phyloP scores from a whole-genome alignment of 1,140 invertebrate genomes.

The Drosophila takahashii region DNA sequence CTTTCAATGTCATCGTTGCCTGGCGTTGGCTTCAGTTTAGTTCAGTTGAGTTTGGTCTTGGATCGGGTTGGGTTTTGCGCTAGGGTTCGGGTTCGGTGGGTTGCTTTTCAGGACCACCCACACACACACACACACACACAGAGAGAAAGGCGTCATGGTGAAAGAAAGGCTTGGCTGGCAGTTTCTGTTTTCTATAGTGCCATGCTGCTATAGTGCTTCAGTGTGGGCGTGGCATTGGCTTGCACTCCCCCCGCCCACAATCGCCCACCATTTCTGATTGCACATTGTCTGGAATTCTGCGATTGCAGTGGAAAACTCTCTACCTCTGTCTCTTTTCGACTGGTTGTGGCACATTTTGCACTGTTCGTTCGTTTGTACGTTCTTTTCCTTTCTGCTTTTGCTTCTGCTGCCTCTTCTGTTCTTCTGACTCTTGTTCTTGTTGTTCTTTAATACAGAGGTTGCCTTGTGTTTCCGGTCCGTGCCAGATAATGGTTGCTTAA shows the following conservation, averaged over 20 bases:
- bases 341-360: slow-evolving; percentile 50
- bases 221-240: slow-evolving; percentile 45
- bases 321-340: slow-evolving; percentile 11
- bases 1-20: slow-evolving; percentile 71
- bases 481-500: slow-evolving; percentile 78
- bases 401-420: slow-evolving; percentile 17
- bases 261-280: slow-evolving; percentile 26
- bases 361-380: slow-evolving; percentile 7
- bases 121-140: slow-evolving; percentile 4
- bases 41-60: slow-evolving; percentile 19
- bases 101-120: slow-evolving; percentile 6
- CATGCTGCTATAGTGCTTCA: slow-evolving; percentile 10
- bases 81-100: background rate
- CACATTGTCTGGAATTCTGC: slow-evolving; percentile 46
- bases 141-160: slow-evolving; percentile 35
- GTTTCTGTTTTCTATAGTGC: slow-evolving; percentile 31
- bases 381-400: background rate
- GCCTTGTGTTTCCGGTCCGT: slow-evolving; percentile 72
- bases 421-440: slow-evolving; percentile 20
- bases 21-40: slow-evolving; percentile 35
- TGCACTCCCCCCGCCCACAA: background rate
- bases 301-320: slow-evolving; percentile 42
- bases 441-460: slow-evolving; percentile 65
- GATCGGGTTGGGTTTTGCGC: background rate
- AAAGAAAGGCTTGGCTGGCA: slow-evolving; percentile 50